Base-by-base conservation (phyloP, 2,888 invertebrate genomes). In the Timema cristinae region DNA sequence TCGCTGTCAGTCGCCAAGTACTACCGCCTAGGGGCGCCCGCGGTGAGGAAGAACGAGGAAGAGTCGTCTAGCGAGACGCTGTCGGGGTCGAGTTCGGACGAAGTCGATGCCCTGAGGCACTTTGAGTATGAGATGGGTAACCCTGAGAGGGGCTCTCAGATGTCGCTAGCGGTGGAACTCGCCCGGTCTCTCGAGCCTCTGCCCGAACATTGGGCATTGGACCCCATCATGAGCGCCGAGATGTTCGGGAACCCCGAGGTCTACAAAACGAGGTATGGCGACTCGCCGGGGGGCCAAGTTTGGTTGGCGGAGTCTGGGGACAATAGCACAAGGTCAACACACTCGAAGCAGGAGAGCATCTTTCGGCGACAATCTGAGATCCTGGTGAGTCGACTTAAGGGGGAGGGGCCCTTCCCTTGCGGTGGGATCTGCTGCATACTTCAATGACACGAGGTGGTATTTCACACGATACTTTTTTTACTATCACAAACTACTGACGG, bases 351-450 rank as follows among this genome's bases (percentile, higher is more conserved):
- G 32, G 32, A 32, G 32, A 32, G 32, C 32, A 52, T 52, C 51
- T 68, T 68, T 10, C 56, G 13, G 51, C 70, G 66, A 13, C 68
- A 73, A 15, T 71, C 71, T 6, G 67, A 70, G 7, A 63, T 73
- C 32, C 66, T 73, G 67, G 61, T 71, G 13, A 71, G 72, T 13
- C 68, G 54, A 13, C 66, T 75, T 7, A 71, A 70, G 49, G 73
- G 72, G 13, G 72, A 73, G 16, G 75, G 72, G 16, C 73, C 73
- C 48, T 75, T 75, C 51, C 73, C 75, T 50, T 73, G 72, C 67
- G 73, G 73, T 13, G 75, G 75, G 48, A 72, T 75, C n/a, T 73
- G 73, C 66, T 75, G 73, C 67, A 74, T 73, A 66, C 54, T 75
- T 48, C 72, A 75, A 66, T 74, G 70, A 76, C 51, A 67, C 52